phyloP scores from a whole-genome alignment of 2,888 invertebrate genomes.

The Brachypalpus laphriformis region DNA sequence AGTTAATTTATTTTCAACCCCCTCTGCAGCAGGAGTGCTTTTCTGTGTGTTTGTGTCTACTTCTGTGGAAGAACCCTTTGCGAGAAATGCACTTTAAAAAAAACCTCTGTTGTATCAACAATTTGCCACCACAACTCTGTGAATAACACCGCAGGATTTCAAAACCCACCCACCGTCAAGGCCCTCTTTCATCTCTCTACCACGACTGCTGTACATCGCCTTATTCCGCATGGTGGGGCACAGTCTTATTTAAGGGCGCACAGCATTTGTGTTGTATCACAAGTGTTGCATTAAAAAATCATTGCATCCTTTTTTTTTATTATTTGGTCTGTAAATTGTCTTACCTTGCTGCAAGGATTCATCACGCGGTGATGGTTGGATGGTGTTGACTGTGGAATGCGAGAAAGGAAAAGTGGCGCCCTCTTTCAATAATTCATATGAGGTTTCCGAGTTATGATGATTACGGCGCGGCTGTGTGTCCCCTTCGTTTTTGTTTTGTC shows the following conservation, averaged over 20 bases:
- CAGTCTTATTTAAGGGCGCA: slow-evolving; percentile 25
- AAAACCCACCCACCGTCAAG: slow-evolving; percentile 11
- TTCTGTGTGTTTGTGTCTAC: neutral
- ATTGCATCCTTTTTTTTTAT: slow-evolving; percentile 50
- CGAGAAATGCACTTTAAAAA: slow-evolving; percentile 50
- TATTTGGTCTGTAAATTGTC: slow-evolving; percentile 32
- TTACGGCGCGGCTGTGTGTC: too few species aligned
- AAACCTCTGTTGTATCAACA: slow-evolving; percentile 62
- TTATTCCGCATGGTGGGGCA: slow-evolving; percentile 14
- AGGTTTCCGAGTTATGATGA: slow-evolving; percentile 43
- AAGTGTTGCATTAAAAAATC: slow-evolving; percentile 73
- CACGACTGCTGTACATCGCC: neutral
- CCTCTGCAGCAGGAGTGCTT: slow-evolving; percentile 8
- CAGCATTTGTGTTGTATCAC: slow-evolving; percentile 53
- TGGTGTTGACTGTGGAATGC: too few species aligned
- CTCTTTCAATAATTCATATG: slow-evolving; percentile 65
- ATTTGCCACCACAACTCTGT: slow-evolving; percentile 47
- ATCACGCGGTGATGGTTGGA: neutral
- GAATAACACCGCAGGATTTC: slow-evolving; percentile 53
- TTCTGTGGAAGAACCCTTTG: slow-evolving; percentile 22
- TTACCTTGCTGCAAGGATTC: slow-evolving; percentile 52
- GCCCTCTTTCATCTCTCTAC: neutral
- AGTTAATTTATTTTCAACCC: slow-evolving; percentile 71
- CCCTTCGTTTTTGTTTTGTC: slow-evolving; percentile 9
- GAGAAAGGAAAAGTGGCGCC: slow-evolving; percentile 35